Evolutionary conservation across 2,888 invertebrate species (phyloP), one percentile per base, ranked within the genome.

Genomic region (Coremacera marginata): DNA sequence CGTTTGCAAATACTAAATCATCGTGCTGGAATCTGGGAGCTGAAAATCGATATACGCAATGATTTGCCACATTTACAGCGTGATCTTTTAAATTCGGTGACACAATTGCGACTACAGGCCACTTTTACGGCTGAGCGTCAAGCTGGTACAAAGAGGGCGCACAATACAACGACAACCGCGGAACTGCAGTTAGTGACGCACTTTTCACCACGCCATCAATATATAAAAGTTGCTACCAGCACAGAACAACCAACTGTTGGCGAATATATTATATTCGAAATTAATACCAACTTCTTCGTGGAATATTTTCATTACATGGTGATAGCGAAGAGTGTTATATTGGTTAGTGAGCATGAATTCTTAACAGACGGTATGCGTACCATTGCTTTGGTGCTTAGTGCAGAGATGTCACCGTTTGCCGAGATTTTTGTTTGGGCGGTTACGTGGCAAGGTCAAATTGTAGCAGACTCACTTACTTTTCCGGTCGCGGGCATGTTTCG

Each of bases 341-440:
- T 98, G 16, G 91, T 95, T 55, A 93, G 93, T 71, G 94, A 95
- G 4, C 94, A 95, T 84, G 94, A 98, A 86, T 92, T 92, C 11
- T 96, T 97, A 94, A 92, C 93, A 86, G 93, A 92, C 81, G 84
- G 84, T 1, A 93, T 95, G 5, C 92, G 92, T 79, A 95, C 95
- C n/a, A 94, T 95, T 90, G 93, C 95, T 0, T 92, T 95, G 81
- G 92, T 94, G 3, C 89, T 95, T 77, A 94, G 94, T 49, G 93
- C 95, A n/a, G 95, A 95, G 90, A 95, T 95, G 95, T 95, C 97
- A 34, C 98, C 98, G 0, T 95, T 94, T 27, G 94, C 96, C 16
- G 96, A 96, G 0, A 92, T 95, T 27, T 92, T 97, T 31, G 95
- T 95, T 73, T 98, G 96, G 92, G 93, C 94, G 87, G 92, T 96